Percentiles rank a stretch among this genome's conserved stretches.
Conservation (phyloP, 92 coral and sea anemone genomes). For the Porites evermanni region DNA sequence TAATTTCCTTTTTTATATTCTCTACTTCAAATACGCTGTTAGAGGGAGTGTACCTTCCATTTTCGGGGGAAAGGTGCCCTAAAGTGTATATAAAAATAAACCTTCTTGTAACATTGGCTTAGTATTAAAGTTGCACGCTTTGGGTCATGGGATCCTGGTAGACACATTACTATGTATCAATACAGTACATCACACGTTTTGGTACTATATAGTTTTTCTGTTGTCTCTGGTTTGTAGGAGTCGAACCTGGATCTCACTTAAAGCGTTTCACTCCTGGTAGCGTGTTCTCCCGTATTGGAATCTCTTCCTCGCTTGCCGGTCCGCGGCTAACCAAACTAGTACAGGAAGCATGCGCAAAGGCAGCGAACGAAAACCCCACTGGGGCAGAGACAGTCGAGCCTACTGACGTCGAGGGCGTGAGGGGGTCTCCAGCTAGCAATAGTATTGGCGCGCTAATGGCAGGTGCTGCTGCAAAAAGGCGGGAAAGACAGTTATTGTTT, state of each 20-base stretch:
- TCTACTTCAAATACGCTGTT: too few relatives aligned
- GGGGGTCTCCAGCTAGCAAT: conserved; percentile 41
- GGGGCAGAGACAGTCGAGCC: conserved; percentile 40
- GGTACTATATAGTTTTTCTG: not conserved
- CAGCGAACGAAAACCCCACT: conserved; percentile 35
- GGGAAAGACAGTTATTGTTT: conserved; percentile 78
- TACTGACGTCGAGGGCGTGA: conserved; percentile 33
- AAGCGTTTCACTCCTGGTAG: conserved; percentile 90
- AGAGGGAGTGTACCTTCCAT: too few relatives aligned
- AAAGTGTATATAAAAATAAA: too few relatives aligned
- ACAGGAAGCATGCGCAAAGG: conserved; percentile 76
- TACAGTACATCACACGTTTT: too few relatives aligned
- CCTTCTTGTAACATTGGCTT: too few relatives aligned
- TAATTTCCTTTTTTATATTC: too few relatives aligned
- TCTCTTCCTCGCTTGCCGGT: conserved; percentile 90
- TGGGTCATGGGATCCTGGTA: too few relatives aligned
- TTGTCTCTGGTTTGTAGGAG: conserved; percentile 31
- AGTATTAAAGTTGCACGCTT: too few relatives aligned
- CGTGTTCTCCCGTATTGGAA: conserved; percentile 94
- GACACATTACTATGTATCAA: too few relatives aligned
- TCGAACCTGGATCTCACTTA: conserved; percentile 91
- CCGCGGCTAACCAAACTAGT: conserved; percentile 87
- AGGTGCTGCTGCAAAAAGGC: conserved; percentile 88
- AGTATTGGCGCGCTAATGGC: conserved; percentile 92
- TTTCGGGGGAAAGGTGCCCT: too few relatives aligned